Evolutionary conservation across 1,140 invertebrate species (phyloP).

Genomic region (Scylla paramamosain): DNA sequence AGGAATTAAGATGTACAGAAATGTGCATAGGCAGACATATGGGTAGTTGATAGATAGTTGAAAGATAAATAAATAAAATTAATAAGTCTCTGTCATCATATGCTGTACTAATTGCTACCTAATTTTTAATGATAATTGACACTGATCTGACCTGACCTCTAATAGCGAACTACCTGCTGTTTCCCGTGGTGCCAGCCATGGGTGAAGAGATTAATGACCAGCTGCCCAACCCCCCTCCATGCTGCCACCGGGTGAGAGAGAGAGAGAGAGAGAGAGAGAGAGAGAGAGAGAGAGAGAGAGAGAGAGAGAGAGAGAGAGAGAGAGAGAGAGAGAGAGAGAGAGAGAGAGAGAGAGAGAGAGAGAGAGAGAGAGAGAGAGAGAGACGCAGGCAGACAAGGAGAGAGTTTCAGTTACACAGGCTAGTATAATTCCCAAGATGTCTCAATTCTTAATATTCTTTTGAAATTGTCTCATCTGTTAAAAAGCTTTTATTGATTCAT

Average conservation of each 20-base stretch:
- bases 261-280: constrained; percentile 36
- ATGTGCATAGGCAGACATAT: no score
- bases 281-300: constrained; percentile 38
- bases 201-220: background rate
- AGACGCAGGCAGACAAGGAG: no score
- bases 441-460: no score
- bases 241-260: background rate
- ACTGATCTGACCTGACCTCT: background rate
- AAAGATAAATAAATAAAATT: no score
- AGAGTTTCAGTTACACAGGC: no score
- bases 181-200: constrained; percentile 44
- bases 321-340: background rate
- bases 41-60: no score
- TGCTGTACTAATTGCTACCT: background rate
- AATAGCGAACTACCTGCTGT: constrained; percentile 52
- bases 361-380: background rate
- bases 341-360: background rate
- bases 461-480: no score
- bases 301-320: background rate
- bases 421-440: no score
- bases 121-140: background rate
- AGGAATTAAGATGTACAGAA: no score
- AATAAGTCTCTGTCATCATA: no score
- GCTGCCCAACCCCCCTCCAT: background rate
- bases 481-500: no score